Percentiles rank a stretch among this genome's conserved stretches.
Conservation (phyloP, 1,140 invertebrate species). For the Goniozus legneri region DNA sequence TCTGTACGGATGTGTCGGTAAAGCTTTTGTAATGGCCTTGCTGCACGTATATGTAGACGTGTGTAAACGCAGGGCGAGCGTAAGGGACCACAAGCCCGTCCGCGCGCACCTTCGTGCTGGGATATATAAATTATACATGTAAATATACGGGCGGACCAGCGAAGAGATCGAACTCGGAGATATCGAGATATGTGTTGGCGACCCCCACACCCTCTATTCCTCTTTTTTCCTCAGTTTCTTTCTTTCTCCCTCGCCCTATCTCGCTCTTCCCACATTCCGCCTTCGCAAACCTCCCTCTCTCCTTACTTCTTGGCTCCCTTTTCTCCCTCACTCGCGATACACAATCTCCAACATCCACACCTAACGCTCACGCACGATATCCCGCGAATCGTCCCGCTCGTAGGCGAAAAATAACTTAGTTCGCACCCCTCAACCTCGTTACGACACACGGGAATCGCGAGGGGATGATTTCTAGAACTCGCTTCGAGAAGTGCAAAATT, state of each 20-base stretch:
- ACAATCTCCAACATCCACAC: no score
- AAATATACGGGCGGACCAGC: constrained; percentile 43
- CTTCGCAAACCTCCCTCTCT: no score
- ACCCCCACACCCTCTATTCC: constrained; percentile 27
- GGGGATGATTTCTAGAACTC: constrained; percentile 1
- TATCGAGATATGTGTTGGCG: constrained; percentile 46
- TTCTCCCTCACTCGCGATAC: not conserved
- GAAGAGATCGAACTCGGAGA: constrained; percentile 41
- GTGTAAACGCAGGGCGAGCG: not conserved
- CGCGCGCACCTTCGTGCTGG: constrained; percentile 17
- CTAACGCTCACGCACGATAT: not conserved
- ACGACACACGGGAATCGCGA: not conserved
- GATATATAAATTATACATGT: constrained; percentile 53
- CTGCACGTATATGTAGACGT: constrained; percentile 15
- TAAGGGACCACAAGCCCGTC: not conserved
- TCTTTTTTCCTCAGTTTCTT: not conserved
- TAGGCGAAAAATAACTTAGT: no score
- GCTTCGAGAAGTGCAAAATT: no score
- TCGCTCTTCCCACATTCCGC: constrained; percentile 1
- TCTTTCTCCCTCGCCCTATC: not conserved
- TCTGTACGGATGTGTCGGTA: constrained; percentile 23
- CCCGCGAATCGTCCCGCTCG: constrained; percentile 6
- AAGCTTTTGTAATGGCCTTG: constrained; percentile 8
- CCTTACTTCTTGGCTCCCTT: constrained; percentile 6
- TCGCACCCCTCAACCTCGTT: constrained; percentile 3